These are phyloP conservation scores for Atractosteus spatula DNA, from an alignment of 2,113 vertebrate genomes.

Conservation along the genomic window DNA sequence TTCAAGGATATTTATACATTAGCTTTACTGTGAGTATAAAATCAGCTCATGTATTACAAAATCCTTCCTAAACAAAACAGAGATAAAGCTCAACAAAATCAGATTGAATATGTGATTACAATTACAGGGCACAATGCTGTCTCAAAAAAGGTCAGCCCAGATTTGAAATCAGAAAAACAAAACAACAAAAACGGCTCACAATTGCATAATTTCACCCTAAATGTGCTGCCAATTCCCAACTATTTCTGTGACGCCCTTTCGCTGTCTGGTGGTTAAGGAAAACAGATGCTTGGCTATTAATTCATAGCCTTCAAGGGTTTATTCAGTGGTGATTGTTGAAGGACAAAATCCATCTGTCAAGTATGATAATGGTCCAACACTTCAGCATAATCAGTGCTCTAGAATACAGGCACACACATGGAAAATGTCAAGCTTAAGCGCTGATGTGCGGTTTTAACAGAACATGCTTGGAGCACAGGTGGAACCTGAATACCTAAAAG, in stretches of 20 bases:
- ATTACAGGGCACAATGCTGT: background rate
- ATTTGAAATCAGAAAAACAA: background rate
- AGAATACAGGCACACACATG: slow-evolving; percentile 51
- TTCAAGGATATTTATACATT: too few relatives aligned
- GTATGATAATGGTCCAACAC: slow-evolving; percentile 58
- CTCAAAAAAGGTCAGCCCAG: background rate
- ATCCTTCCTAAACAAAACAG: background rate
- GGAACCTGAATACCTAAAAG: slow-evolving; percentile 1
- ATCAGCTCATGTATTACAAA: background rate
- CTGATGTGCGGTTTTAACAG: slow-evolving; percentile 42
- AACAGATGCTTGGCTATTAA: slow-evolving; percentile 72
- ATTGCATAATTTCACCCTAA: slow-evolving; percentile 39
- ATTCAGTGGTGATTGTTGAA: slow-evolving; percentile 49
- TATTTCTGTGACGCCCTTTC: slow-evolving; percentile 48
- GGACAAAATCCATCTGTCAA: slow-evolving; percentile 59
- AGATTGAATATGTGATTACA: background rate
- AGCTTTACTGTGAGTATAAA: background rate
- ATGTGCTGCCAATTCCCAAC: slow-evolving; percentile 45
- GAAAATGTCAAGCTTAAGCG: slow-evolving; percentile 59
- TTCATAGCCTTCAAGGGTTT: slow-evolving; percentile 45
- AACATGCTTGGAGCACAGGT: slow-evolving; percentile 11
- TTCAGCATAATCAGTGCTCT: slow-evolving; percentile 56
- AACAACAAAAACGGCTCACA: background rate
- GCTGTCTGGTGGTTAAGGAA: slow-evolving; percentile 55
- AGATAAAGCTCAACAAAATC: slow-evolving; percentile 13